These are phyloP conservation scores for Cyrtonyx montezumae DNA, from an alignment of 2,113 vertebrate genomes.

Conservation along the genomic window DNA sequence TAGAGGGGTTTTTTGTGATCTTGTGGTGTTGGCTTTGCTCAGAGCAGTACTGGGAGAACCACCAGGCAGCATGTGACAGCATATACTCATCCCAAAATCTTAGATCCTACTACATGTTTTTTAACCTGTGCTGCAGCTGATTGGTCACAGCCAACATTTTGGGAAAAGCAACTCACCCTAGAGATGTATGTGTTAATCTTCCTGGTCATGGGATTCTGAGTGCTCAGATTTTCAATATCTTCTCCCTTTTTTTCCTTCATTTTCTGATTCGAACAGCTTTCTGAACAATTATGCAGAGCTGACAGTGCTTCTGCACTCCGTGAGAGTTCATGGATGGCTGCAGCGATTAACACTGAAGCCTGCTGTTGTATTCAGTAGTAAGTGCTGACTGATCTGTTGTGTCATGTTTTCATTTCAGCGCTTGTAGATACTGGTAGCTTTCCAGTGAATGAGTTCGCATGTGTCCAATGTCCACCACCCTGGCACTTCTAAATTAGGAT, in stretches of 20 bases:
- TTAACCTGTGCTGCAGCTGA: neutral
- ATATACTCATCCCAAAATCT: neutral
- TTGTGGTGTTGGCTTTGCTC: neutral
- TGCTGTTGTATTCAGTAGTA: neutral
- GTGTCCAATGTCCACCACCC: neutral
- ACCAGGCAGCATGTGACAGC: neutral
- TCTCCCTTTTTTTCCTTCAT: neutral
- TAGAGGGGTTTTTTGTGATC: neutral
- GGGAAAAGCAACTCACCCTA: neutral
- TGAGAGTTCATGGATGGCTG: constrained; percentile 45
- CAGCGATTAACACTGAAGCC: constrained; percentile 24
- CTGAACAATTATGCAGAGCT: neutral
- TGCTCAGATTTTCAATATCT: neutral
- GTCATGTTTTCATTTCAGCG: constrained; percentile 53
- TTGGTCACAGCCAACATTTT: neutral
- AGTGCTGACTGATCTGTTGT: constrained; percentile 12
- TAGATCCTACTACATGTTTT: neutral
- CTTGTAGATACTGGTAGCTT: constrained; percentile 42
- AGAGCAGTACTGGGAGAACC: neutral
- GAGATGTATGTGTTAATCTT: neutral
- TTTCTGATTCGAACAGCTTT: neutral
- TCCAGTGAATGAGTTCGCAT: constrained; percentile 7
- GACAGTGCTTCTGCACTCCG: neutral
- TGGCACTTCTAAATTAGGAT: neutral
- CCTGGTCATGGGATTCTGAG: neutral